phyloP scores from a whole-genome alignment of 2,888 invertebrate genomes.

The Coleophora flavipennella region DNA sequence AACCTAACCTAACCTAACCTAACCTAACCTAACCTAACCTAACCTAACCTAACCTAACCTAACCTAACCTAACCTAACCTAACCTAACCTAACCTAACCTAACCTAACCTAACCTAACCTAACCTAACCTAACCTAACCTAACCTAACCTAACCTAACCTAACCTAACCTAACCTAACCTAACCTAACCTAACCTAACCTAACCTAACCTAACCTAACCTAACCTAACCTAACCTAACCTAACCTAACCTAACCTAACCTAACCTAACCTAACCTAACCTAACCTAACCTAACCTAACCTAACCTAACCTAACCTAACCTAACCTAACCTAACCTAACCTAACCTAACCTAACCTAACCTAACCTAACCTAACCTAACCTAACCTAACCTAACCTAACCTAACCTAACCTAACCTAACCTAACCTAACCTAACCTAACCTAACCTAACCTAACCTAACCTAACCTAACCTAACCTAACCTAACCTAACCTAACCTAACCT shows the following conservation, averaged over 20 bases:
- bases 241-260: conserved; percentile 17
- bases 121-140: conserved; percentile 22
- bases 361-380: too few species aligned
- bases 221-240: conserved; percentile 18
- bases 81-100: conserved; percentile 13
- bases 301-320: conserved; percentile 19
- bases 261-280: conserved; percentile 18
- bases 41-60: conserved; percentile 18
- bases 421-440: too few species aligned
- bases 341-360: too few species aligned
- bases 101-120: conserved; percentile 19
- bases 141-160: conserved; percentile 25
- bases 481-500: too few species aligned
- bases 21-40: conserved; percentile 17
- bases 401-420: too few species aligned
- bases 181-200: conserved; percentile 13
- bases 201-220: conserved; percentile 14
- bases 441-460: too few species aligned
- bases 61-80: conserved; percentile 14
- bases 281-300: conserved; percentile 19
- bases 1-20: conserved; percentile 16
- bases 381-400: too few species aligned
- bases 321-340: conserved; percentile 15
- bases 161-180: conserved; percentile 19
- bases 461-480: too few species aligned